phyloP scores from a whole-genome alignment of 2,888 invertebrate species.

The Mycalesis mineus region DNA sequence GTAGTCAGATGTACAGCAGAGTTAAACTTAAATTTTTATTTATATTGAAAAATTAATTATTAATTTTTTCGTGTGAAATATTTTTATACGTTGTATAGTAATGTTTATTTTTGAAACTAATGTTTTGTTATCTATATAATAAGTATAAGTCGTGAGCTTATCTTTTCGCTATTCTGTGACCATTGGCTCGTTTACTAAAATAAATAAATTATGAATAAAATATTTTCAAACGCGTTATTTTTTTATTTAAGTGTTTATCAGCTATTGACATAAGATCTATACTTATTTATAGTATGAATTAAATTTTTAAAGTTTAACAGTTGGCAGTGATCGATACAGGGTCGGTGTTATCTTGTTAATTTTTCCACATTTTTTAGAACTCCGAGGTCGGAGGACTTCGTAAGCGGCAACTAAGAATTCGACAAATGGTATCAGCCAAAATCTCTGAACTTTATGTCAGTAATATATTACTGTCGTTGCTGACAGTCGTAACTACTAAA shows the following conservation, averaged over 20 bases:
- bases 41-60: neutral
- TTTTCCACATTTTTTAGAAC: conserved; percentile 65
- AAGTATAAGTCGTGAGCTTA: too few relatives aligned
- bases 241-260: too few relatives aligned
- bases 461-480: conserved; percentile 68
- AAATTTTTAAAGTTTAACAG: conserved; percentile 32
- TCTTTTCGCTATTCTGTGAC: too few relatives aligned
- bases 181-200: too few relatives aligned
- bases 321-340: conserved; percentile 65
- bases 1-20: neutral
- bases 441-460: conserved; percentile 72
- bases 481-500: conserved; percentile 63
- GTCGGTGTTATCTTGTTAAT: conserved; percentile 55
- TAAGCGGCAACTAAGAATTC: conserved; percentile 64
- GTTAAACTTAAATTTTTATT: neutral
- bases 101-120: too few relatives aligned
- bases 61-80: too few relatives aligned
- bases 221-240: too few relatives aligned
- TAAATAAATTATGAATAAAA: too few relatives aligned
- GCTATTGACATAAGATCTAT: too few relatives aligned
- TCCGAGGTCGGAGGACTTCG: conserved; percentile 50
- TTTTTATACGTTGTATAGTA: too few relatives aligned
- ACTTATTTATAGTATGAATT: too few relatives aligned
- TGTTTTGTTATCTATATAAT: too few relatives aligned
- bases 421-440: conserved; percentile 64